These are phyloP conservation scores for Uria lomvia DNA, from an alignment of 2,113 vertebrate genomes.

Conservation along the genomic window DNA sequence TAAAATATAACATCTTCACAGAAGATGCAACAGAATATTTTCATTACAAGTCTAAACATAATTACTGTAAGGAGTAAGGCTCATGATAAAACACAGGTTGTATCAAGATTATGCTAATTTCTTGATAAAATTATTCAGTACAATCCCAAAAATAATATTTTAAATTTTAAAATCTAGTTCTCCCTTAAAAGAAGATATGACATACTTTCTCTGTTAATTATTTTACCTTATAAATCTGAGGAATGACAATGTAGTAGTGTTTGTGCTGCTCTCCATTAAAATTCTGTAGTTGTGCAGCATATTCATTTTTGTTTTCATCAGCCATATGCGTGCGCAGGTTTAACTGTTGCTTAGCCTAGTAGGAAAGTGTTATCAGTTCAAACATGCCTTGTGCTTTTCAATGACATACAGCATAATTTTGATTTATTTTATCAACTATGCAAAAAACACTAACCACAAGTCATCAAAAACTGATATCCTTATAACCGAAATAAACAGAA, in stretches of 20 bases:
- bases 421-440: not conserved
- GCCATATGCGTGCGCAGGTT: slow-evolving; percentile 93
- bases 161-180: not conserved
- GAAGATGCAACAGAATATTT: not conserved
- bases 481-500: not conserved
- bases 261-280: slow-evolving; percentile 96
- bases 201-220: not conserved
- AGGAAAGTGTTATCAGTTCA: not conserved
- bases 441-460: not conserved
- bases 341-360: slow-evolving; percentile 91
- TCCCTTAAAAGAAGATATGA: not conserved
- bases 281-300: slow-evolving; percentile 94
- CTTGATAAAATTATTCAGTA: not conserved
- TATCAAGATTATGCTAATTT: not conserved
- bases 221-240: slow-evolving; percentile 95
- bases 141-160: not conserved
- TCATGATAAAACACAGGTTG: not conserved
- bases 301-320: slow-evolving; percentile 98
- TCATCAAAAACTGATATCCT: not conserved
- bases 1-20: not conserved
- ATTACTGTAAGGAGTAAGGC: not conserved
- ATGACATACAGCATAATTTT: not conserved
- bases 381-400: not conserved
- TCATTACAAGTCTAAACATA: not conserved
- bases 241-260: slow-evolving; percentile 93